Evolutionary conservation across 2,797 vertebrate species (phyloP), one percentile per base, ranked within the genome.

Genomic region (Meriones psammophilus): DNA sequence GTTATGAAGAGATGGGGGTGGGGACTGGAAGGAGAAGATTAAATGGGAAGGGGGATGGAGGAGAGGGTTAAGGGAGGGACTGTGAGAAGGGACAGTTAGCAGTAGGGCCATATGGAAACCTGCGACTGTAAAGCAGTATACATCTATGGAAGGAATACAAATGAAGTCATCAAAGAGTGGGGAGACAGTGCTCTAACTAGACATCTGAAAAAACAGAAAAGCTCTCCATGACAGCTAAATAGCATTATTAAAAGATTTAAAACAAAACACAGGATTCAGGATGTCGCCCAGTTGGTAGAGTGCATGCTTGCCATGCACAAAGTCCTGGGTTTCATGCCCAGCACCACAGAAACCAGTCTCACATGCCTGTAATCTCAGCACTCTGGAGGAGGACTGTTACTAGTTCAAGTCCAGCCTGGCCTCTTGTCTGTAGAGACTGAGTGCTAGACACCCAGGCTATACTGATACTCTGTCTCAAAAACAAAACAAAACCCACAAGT

Each of bases 201-300:
- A 64, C 26, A 30, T 42, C 36, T 62, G 39, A 8, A 58, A 58
- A 80, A 15, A 76, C 13, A 69, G 3, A 17, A 78, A 10, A 54
- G 6, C 39, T 91, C 83, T 64, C 77, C 42, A 42, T 78, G 46
- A 56, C 58, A 24, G 68, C 78, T 91, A 95, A 94, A 74, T 92
- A 88, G 71, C 14, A 79, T 46, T n/a, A 91, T 92, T 94, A 68
- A 54, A 50, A 54, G 81, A 36, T 68, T 46, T 12, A 46, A 66
- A 84, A 33, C 80, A 10, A 66, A 66, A 84, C 60, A 24, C 39
- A 68, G 64, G 62, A 3, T 33, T 69, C 64, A 26, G 20, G 46
- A 36, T 24, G 64, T 54, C 0, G 1, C 30, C 50, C 30, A 33
- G 46, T 26, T 54, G 46, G 46, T n/a, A 54, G 33, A 84, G 60